Conservation (phyloP, 2,113 vertebrate genomes). For the Alexandromys fortis region DNA sequence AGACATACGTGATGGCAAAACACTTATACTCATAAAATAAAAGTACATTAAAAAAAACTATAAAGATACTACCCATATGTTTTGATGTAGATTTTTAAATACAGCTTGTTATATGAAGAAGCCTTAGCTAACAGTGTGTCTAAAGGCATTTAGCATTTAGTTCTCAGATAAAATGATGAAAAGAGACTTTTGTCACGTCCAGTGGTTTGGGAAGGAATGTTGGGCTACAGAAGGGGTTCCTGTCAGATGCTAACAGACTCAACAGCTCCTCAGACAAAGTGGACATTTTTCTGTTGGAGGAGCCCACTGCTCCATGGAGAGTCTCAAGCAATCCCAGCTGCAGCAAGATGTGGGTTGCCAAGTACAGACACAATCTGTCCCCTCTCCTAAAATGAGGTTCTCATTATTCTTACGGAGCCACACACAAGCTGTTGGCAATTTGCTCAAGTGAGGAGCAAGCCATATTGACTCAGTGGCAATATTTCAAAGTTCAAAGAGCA, state of each 20-base stretch:
- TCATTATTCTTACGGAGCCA: constrained; percentile 67
- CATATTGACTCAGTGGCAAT: constrained; percentile 19
- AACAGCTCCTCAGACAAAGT: constrained; percentile 48
- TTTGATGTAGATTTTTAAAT: neutral
- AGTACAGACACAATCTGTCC: constrained; percentile 61
- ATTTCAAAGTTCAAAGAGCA: constrained; percentile 19
- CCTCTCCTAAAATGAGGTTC: constrained; percentile 70
- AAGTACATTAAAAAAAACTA: neutral
- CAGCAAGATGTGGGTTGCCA: constrained; percentile 30
- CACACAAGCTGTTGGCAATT: constrained; percentile 67
- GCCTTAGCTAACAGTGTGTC: neutral
- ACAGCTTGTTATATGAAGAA: neutral
- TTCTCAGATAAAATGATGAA: constrained; percentile 54
- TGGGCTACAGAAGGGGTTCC: neutral
- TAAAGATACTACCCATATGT: neutral
- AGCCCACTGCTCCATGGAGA: neutral
- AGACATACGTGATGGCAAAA: neutral
- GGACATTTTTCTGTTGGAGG: constrained; percentile 27
- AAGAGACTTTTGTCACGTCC: neutral
- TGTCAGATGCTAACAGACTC: constrained; percentile 23
- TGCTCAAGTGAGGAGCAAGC: constrained; percentile 62
- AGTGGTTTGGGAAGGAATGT: constrained; percentile 7
- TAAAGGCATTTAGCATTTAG: constrained; percentile 49
- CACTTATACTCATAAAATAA: neutral
- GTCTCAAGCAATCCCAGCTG: constrained; percentile 68